Evolutionary conservation across 2,113 vertebrate species (phyloP), one percentile per base, ranked within the genome.

Genomic region (Microtus montanus): DNA sequence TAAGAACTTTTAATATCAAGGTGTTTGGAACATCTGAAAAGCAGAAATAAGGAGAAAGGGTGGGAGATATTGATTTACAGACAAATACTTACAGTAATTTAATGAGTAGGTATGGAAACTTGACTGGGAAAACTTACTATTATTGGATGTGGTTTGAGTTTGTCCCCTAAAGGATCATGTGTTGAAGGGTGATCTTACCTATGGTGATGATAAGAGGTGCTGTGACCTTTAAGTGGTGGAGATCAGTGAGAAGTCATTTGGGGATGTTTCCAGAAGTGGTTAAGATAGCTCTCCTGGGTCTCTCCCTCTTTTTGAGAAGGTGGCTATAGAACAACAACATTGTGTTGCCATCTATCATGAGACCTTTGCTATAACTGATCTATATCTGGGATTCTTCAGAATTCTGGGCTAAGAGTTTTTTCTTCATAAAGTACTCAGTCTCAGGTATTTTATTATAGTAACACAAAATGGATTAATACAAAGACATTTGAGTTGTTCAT

Each of bases 21-120:
- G 61, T 91, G 15, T 86, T 28, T 75, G 86, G 14, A 78, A 66
- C 35, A 61, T 90, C 86, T 58, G 86, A 54, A 90, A 95, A 95
- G 30, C n/a, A 90, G 33, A 8, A 2, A 75, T 64, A 83, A 44
- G 70, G 89, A 41, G 85, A 28, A 35, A 44, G n/a, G 5, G 2
- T 5, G 22, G 22, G 7, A 28, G 14, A 22, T 70, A 44, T 6
- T 44, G 24, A 75, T 73, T 68, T 85, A 71, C 9, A 79, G n/a
- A 58, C 14, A 66, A 64, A 90, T 87, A 89, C 77, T 90, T 7
- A 77, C 64, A 79, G 92, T 3, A 33, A 87, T 44, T 54, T 35
- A 63, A 30, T 70, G 66, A 79, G 7, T 88, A 71, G 30, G 12
- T 49, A 61, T 93, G 63, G 30, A 8, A 41, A 84, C 47, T 86